Percentiles rank a stretch among this genome's conserved stretches.
phyloP scores from a whole-genome alignment of 1,140 invertebrate species.

The Caerostris darwini region DNA sequence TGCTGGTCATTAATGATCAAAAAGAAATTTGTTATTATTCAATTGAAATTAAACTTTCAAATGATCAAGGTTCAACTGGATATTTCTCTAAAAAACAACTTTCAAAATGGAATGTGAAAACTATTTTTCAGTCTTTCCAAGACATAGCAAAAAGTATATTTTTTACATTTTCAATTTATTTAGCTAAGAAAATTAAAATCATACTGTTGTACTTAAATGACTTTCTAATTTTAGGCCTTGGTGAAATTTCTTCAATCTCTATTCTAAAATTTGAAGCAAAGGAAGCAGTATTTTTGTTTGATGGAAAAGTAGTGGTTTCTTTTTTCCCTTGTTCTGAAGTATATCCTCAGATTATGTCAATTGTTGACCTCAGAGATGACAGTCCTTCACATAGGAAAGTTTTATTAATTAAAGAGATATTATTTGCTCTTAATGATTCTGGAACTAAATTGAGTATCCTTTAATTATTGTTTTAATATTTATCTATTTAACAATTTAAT shows the following conservation, averaged over 20 bases:
- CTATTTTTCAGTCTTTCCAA: slow-evolving; percentile 63
- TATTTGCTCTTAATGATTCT: slow-evolving; percentile 63
- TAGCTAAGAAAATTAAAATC: not conserved
- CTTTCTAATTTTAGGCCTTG: slow-evolving; percentile 24
- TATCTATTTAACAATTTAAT: not conserved
- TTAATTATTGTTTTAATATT: not conserved
- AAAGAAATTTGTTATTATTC: slow-evolving; percentile 57
- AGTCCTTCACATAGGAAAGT: slow-evolving; percentile 50
- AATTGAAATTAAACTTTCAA: not conserved
- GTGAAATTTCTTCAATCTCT: not conserved
- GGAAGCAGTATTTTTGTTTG: slow-evolving; percentile 69
- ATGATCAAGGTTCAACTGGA: not conserved
- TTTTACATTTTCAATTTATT: not conserved
- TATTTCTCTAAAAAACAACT: slow-evolving; percentile 26
- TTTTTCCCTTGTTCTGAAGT: slow-evolving; percentile 46
- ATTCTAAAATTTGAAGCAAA: slow-evolving; percentile 72
- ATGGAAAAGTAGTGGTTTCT: slow-evolving; percentile 60
- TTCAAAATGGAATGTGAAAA: slow-evolving; percentile 45
- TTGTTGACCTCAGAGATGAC: slow-evolving; percentile 58
- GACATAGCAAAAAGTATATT: slow-evolving; percentile 58
- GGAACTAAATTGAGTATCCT: slow-evolving; percentile 74
- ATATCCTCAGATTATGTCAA: slow-evolving; percentile 64
- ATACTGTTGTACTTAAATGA: not conserved
- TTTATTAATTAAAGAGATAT: slow-evolving; percentile 49
- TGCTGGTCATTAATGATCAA: slow-evolving; percentile 15